Evolutionary conservation across 1,140 invertebrate genomes (phyloP), one percentile per base, ranked within the genome.

Genomic region (Galendromus occidentalis): DNA sequence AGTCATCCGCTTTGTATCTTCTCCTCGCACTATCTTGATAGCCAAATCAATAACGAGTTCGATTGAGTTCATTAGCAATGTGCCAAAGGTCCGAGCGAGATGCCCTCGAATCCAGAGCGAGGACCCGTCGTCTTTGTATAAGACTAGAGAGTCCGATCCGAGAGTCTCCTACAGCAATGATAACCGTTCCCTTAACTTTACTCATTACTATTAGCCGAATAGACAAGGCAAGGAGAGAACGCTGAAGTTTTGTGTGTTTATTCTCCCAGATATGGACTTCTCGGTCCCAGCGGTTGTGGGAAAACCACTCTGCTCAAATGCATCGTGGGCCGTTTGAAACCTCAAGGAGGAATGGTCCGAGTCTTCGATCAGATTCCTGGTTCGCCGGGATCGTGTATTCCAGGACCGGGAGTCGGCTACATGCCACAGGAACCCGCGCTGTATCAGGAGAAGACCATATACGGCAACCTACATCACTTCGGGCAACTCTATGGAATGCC

Each of bases 361-460:
- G 72, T 76, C 1, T 72, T 77, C 41, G 76, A 75, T 4, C 67
- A 74, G 42, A 68, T 51, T 30, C 76, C 76, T 18, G 75, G 75
- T n/a, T 44, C 69, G 4, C 51, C 39, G 25, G 72, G 72, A 59
- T n/a, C 75, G 73, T 66, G 70, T n/a, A 71, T 78, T 0, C 77
- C 77, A 25, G 77, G 77, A 14, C 65, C 67, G 39, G 66, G 71
- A 65, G 74, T 78, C 5, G 77, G 77, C 22, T 78, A 78, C 64
- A 78, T 78, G 76, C 76, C 76, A 9, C 68, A 77, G 72, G 76
- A 78, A 64, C 69, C 73, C 4, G 75, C 75, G 1, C 67, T 78
- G 7, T 78, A 74, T 66, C 69, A 73, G 41, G 72, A 76, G 28
- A 71, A 78, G 44, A 74, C 72, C 1, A 76, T 78, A 12, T 65